phyloP scores from a whole-genome alignment of 2,113 vertebrate genomes.

The Platichthys stellatus region DNA sequence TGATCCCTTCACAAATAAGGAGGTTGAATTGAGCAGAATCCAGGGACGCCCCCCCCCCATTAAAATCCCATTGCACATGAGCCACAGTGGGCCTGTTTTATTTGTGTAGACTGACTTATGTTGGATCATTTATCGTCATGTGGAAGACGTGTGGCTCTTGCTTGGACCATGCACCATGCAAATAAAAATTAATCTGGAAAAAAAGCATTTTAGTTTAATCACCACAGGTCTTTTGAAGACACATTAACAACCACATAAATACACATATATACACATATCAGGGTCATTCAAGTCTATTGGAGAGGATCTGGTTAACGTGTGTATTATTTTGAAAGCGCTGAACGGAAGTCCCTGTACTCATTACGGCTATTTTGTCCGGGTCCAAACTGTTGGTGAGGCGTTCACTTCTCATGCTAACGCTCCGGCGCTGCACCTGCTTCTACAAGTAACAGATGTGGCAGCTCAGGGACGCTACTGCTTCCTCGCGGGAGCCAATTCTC shows the following conservation, averaged over 20 bases:
- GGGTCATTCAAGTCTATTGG: no score
- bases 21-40: no score
- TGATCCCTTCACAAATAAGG: no score
- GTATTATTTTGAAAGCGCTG: conserved; percentile 36
- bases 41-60: no score
- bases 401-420: conserved; percentile 50
- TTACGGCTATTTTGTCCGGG: not conserved
- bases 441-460: conserved; percentile 42
- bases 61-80: no score
- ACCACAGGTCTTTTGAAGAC: not conserved
- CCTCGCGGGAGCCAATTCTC: conserved; percentile 10
- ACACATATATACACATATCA: no score
- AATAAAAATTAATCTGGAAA: not conserved
- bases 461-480: not conserved
- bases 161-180: not conserved
- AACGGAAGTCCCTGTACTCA: not conserved
- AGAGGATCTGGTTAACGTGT: no score
- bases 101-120: not conserved
- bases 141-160: no score
- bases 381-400: conserved; percentile 68
- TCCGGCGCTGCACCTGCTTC: conserved; percentile 30
- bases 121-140: not conserved
- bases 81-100: no score
- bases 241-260: no score
- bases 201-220: not conserved